Evolutionary conservation across 2,113 vertebrate genomes (phyloP), one percentile per base, ranked within the genome.

Genomic region (Gymnogyps californianus): DNA sequence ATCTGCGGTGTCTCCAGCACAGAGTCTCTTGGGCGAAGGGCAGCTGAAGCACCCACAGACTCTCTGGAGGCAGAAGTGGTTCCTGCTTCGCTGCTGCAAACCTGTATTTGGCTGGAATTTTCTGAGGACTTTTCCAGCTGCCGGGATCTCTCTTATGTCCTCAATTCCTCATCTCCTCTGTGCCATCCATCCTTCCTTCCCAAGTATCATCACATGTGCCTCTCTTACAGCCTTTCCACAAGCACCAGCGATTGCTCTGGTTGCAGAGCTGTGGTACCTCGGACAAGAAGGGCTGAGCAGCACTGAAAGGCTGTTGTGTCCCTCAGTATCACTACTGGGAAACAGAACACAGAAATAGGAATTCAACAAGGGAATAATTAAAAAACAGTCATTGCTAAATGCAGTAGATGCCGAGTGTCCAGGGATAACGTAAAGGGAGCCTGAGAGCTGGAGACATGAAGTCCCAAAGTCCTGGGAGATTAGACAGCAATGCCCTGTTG

Each of bases 121-220:
- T 49, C 55, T 58, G 46, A 89, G 9, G 66, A 70, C 42, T 34
- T 62, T 69, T 81, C 42, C 80, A 54, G 22, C 42, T 77, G 54
- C 54, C 12, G 1, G 47, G 59, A 31, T 66, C n/a, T 24, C 58
- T 75, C 54, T n/a, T 46, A 6, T 0, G 0, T 40, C n/a, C 47
- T 29, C 0, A 0, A 17, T 61, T 34, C 59, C 29, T 67, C 28
- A 6, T 34, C 32, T 54, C 28, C 40, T 62, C 36, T n/a, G 10
- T 62, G 76, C 42, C 76, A 44, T 15, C 36, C 25, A 21, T 47
- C 67, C 54, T 29, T 46, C 49, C 58, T 83, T 46, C 58, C 51
- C 29, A 31, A 24, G 19, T 10, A 7, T 9, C 31, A 38, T 3
- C 58, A 5, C 4, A 0, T 0, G 7, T 71, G 46, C 46, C 36